phyloP scores from a whole-genome alignment of 2,797 vertebrate genomes.

The Oophaga sylvatica region DNA sequence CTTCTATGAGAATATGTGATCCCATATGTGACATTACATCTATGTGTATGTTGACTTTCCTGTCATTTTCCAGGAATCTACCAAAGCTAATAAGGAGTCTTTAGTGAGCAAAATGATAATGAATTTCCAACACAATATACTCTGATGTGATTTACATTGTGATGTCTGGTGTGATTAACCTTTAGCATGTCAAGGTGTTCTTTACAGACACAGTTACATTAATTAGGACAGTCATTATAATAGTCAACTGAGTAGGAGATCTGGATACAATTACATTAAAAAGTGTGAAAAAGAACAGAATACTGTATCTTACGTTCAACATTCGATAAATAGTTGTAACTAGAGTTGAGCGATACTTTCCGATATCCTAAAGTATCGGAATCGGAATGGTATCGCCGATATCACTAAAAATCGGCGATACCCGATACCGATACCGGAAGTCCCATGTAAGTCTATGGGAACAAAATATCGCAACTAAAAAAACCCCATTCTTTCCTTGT shows the following conservation, averaged over 20 bases:
- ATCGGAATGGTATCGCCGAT: no score
- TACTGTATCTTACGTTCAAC: background rate
- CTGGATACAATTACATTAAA: background rate
- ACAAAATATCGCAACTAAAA: no score
- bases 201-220: conserved; percentile 83
- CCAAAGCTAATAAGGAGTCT: conserved; percentile 67
- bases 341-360: no score
- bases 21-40: background rate
- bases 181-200: conserved; percentile 82
- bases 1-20: background rate
- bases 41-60: background rate
- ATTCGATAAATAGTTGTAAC: background rate
- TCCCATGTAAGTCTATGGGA: no score
- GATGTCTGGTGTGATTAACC: conserved; percentile 83
- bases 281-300: background rate
- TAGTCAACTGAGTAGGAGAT: background rate
- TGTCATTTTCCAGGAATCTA: background rate
- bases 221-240: conserved; percentile 85
- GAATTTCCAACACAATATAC: conserved; percentile 83
- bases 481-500: no score
- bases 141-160: conserved; percentile 81
- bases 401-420: no score
- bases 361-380: no score
- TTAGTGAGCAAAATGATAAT: conserved; percentile 79
- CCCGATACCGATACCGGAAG: no score